A percentile compares a stretch with the other conserved stretches of the same genome.
These are phyloP conservation scores for Pyrocoelia pectoralis DNA, from an alignment of 2,888 invertebrate species.

Conservation along the genomic window DNA sequence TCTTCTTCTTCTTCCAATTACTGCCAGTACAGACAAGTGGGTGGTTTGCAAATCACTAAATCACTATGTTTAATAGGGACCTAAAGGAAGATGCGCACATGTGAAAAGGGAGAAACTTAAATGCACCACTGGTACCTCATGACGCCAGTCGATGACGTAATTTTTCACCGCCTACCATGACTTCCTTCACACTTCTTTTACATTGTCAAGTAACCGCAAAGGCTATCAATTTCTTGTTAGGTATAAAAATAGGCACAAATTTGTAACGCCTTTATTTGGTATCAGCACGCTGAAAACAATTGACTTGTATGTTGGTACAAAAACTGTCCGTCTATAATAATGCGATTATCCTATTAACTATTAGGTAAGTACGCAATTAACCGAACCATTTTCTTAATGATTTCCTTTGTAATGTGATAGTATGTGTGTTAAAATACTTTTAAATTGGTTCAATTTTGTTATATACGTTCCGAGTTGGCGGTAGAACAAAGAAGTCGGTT, in stretches of 20 bases:
- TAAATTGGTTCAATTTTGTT: conserved; percentile 44
- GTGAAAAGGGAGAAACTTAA: conserved; percentile 43
- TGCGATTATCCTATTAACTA: not conserved
- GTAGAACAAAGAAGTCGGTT: conserved; percentile 47
- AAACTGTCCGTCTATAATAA: too few species aligned
- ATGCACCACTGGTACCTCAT: conserved; percentile 33
- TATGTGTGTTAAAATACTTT: conserved; percentile 40
- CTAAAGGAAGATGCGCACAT: conserved; percentile 28
- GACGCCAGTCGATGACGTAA: conserved; percentile 39
- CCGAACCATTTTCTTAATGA: conserved; percentile 13
- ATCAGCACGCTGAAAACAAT: too few species aligned
- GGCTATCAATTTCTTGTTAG: conserved; percentile 6
- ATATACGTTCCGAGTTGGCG: conserved; percentile 42
- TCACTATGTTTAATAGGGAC: conserved; percentile 37
- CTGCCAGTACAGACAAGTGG: conserved; percentile 33
- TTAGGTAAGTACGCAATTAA: conserved; percentile 3
- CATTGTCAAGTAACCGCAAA: conserved; percentile 30
- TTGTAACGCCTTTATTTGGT: not conserved
- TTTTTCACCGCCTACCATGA: conserved; percentile 36
- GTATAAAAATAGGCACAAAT: conserved; percentile 1
- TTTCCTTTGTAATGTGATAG: conserved; percentile 25
- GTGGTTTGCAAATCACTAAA: conserved; percentile 43
- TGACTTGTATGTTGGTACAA: too few species aligned
- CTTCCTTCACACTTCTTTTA: conserved; percentile 39
- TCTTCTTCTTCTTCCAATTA: conserved; percentile 37